A percentile compares a stretch with the other conserved stretches of the same genome.
These are phyloP conservation scores for Drosophila conformis DNA, from an alignment of 2,888 invertebrate species.

Conservation along the genomic window DNA sequence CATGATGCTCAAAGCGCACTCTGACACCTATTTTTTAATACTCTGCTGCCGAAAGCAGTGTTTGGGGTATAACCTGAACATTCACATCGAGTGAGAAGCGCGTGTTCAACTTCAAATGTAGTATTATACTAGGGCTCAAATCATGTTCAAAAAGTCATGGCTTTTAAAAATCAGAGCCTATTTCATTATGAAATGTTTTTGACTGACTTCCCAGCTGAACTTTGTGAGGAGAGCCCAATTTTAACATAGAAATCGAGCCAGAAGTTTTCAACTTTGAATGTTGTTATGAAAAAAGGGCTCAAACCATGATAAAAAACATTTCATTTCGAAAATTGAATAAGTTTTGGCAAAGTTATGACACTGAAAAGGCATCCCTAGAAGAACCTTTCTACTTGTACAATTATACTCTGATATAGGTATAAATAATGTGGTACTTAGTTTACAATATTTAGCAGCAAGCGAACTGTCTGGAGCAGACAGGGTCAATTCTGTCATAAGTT, in stretches of 20 bases:
- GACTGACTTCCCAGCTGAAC: background rate
- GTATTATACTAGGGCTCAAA: background rate
- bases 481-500: background rate
- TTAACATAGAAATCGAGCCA: too few relatives aligned
- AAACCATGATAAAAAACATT: background rate
- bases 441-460: background rate
- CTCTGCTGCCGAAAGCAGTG: background rate
- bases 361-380: background rate
- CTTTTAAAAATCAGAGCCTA: background rate
- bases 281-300: accelerated
- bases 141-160: background rate
- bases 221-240: too few relatives aligned
- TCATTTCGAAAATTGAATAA: background rate
- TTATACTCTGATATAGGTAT: background rate
- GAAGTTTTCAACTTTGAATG: background rate
- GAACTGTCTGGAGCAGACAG: background rate
- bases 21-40: slow-evolving; percentile 58
- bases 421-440: background rate
- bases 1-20: slow-evolving; percentile 64
- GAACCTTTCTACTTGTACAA: background rate
- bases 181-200: too few relatives aligned
- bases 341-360: background rate
- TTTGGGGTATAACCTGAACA: background rate
- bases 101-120: background rate
- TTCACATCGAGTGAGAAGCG: background rate